Conservation (phyloP, 2,797 vertebrate species). For the Sciaenops ocellatus region DNA sequence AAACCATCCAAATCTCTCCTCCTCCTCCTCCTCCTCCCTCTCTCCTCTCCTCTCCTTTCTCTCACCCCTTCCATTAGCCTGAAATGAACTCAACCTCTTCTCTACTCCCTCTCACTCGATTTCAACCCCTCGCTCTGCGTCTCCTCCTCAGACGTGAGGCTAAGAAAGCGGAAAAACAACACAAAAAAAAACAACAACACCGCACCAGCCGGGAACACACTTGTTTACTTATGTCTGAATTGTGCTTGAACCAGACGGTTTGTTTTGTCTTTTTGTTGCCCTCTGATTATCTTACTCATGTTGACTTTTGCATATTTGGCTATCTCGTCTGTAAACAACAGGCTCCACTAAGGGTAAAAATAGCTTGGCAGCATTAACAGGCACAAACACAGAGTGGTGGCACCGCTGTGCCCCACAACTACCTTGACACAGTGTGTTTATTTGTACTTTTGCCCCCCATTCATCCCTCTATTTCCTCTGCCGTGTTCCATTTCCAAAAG, state of each 20-base stretch:
- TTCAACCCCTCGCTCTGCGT: conserved; percentile 5
- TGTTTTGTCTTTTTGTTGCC: conserved; percentile 51
- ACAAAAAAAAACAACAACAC: conserved; percentile 3
- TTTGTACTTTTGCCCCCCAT: conserved; percentile 63
- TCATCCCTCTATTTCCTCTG: conserved; percentile 48
- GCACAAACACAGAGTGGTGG: conserved; percentile 48
- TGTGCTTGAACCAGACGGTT: conserved; percentile 29
- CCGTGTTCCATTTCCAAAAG: conserved; percentile 51
- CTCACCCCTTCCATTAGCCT: conserved; percentile 52
- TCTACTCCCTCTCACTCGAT: conserved; percentile 10
- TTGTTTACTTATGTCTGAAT: conserved; percentile 41
- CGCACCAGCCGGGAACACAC: background rate
- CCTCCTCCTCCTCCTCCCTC: background rate
- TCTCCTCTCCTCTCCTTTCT: background rate
- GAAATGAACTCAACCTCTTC: conserved; percentile 57
- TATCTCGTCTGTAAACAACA: conserved; percentile 60
- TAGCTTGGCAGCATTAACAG: conserved; percentile 63
- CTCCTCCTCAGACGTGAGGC: conserved; percentile 11
- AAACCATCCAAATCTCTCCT: conserved; percentile 37
- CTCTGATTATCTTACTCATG: conserved; percentile 70
- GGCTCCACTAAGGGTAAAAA: conserved; percentile 63
- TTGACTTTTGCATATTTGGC: conserved; percentile 64
- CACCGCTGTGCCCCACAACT: conserved; percentile 48
- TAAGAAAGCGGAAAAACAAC: conserved; percentile 2
- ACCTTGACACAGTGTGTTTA: conserved; percentile 55